These are phyloP conservation scores for Bufo gargarizans DNA, from an alignment of 2,113 vertebrate species.

Conservation along the genomic window DNA sequence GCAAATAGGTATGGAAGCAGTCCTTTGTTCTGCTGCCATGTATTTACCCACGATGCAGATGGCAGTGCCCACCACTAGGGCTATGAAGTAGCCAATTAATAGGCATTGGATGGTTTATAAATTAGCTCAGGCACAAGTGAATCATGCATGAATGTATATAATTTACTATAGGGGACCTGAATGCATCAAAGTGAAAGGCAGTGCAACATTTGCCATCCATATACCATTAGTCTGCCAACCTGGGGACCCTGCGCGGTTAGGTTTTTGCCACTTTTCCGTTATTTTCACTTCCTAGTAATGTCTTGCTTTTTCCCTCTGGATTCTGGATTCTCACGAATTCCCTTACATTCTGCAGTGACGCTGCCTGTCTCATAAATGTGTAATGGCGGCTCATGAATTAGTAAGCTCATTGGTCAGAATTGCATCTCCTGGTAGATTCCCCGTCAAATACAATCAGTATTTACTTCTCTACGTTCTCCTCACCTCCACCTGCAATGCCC, in stretches of 20 bases:
- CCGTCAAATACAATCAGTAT: constrained; percentile 66
- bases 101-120: no score
- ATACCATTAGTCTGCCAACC: no score
- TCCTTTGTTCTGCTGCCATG: no score
- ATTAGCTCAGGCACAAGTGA: no score
- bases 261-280: background rate
- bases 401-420: constrained; percentile 45
- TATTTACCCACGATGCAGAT: no score
- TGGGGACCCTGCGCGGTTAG: background rate
- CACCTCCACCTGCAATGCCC: constrained; percentile 41
- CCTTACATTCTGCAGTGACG: constrained; percentile 28
- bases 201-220: no score
- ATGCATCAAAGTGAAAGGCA: no score
- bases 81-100: no score
- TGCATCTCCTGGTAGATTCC: constrained; percentile 64
- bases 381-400: constrained; percentile 53
- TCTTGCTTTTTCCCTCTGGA: constrained; percentile 51
- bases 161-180: no score
- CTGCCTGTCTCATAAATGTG: constrained; percentile 49
- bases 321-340: background rate
- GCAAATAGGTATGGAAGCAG: no score
- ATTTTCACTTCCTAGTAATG: constrained; percentile 14
- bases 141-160: no score
- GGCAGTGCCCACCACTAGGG: no score
- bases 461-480: constrained; percentile 42